Base-by-base conservation (phyloP, 2,797 vertebrate species). In the Microcaecilia unicolor region DNA sequence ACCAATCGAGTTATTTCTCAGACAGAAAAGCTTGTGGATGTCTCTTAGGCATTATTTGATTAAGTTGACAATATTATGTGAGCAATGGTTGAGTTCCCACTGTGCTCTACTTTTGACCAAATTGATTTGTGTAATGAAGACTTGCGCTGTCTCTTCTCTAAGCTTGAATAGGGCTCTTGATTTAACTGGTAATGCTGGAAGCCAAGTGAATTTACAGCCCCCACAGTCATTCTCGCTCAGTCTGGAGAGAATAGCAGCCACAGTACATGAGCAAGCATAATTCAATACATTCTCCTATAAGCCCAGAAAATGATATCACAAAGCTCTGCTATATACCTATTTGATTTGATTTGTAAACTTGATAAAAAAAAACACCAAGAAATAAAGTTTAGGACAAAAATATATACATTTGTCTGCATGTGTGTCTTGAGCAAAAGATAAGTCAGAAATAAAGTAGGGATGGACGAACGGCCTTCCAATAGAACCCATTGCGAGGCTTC, bases 331-430 rank as follows among this genome's bases (percentile, higher is more conserved):
- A 83, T 82, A 82, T 82, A 82, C 74, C 74, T 79, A 69, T 75
- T 80, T 83, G 72, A 84, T 86, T 82, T 82, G 81, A 86, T 85
- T 83, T 81, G 75, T 80, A 86, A 85, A 82, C 71, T 61, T 72
- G 78, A 80, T 81, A 81, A 80, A 81, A 82, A 83, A 82, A 72
- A 78, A 83, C n/a, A 84, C 79, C 22, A 64, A 72, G 70, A 69
- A 75, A n/a, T n/a, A n/a, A 80, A 79, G 66, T 78, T 84, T 64
- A 71, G 57, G 51, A 72, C 50, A 35, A 58, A 46, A 59, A 74
- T 36, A 72, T 60, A 74, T 62, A 58, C 62, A 31, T n/a, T n/a
- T n/a, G n/a, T n/a, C n/a, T 41, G 28, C 13, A 29, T 15, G n/a
- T n/a, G n/a, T n/a, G n/a, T n/a, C n/a, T n/a, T n/a, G n/a, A n/a